phyloP scores from a whole-genome alignment of 2,888 invertebrate genomes.

The Antheraea yamamai region DNA sequence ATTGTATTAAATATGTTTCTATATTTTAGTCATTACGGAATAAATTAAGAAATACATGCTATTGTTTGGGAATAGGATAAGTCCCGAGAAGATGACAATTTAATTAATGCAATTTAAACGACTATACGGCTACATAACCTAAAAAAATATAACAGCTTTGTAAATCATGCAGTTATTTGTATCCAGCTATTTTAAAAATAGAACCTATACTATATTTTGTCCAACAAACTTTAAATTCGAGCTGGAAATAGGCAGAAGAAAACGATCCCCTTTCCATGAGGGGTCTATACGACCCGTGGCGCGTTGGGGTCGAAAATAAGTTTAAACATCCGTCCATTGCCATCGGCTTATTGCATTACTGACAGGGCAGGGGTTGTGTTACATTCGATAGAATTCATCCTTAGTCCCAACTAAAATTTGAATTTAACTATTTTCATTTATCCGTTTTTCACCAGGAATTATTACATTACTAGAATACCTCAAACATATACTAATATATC shows the following conservation, averaged over 20 bases:
- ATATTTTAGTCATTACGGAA: too few species aligned
- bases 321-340: conserved; percentile 57
- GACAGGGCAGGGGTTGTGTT: conserved; percentile 34
- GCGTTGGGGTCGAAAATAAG: conserved; percentile 51
- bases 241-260: background rate
- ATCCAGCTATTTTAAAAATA: background rate
- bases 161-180: too few species aligned
- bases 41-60: background rate
- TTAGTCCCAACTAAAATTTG: background rate
- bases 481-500: background rate
- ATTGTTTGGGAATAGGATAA: too few species aligned
- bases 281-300: conserved; percentile 12
- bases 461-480: background rate
- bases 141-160: too few species aligned
- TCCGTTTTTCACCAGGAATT: background rate
- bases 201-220: background rate
- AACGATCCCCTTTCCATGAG: background rate
- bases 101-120: too few species aligned
- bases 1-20: too few species aligned
- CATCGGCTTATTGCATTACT: conserved; percentile 57
- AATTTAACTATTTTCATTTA: background rate
- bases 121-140: too few species aligned
- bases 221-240: background rate
- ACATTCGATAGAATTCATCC: conserved; percentile 15
- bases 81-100: too few species aligned